Evolutionary conservation across 2,888 invertebrate genomes (phyloP).

Genomic region (Eupithecia dodoneata): DNA sequence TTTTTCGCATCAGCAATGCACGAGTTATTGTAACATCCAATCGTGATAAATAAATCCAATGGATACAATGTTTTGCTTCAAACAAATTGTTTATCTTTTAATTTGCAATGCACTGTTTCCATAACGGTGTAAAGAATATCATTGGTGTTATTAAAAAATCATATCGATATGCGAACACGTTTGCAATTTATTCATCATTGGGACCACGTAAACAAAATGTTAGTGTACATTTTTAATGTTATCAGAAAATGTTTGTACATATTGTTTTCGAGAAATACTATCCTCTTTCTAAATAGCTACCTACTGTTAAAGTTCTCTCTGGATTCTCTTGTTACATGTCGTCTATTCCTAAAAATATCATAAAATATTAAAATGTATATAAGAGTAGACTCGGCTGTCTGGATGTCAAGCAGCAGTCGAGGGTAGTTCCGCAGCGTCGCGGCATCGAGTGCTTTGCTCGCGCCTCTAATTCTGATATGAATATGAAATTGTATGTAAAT

Average conservation of each 20-base stretch:
- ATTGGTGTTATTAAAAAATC: constrained; percentile 27
- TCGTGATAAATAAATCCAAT: constrained; percentile 55
- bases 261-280: neutral
- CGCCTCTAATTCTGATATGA: constrained; percentile 77
- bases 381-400: constrained; percentile 21
- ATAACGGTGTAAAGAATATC: constrained; percentile 26
- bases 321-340: neutral
- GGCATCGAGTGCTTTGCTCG: constrained; percentile 56
- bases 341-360: neutral
- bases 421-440: constrained; percentile 53
- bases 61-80: constrained; percentile 44
- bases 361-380: neutral
- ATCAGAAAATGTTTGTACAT: neutral
- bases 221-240: neutral
- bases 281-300: neutral
- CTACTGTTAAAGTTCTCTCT: neutral
- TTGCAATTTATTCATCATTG: constrained; percentile 31
- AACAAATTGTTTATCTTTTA: constrained; percentile 52
- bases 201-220: neutral
- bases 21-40: constrained; percentile 65
- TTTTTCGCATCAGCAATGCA: constrained; percentile 71
- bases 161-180: constrained; percentile 26
- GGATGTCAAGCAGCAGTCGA: constrained; percentile 47
- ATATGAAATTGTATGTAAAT: constrained; percentile 81
- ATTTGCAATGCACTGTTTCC: constrained; percentile 44